Percentiles rank a stretch among this genome's conserved stretches.
These are phyloP conservation scores for Falco rusticolus DNA, from an alignment of 2,797 vertebrate genomes.

Conservation along the genomic window DNA sequence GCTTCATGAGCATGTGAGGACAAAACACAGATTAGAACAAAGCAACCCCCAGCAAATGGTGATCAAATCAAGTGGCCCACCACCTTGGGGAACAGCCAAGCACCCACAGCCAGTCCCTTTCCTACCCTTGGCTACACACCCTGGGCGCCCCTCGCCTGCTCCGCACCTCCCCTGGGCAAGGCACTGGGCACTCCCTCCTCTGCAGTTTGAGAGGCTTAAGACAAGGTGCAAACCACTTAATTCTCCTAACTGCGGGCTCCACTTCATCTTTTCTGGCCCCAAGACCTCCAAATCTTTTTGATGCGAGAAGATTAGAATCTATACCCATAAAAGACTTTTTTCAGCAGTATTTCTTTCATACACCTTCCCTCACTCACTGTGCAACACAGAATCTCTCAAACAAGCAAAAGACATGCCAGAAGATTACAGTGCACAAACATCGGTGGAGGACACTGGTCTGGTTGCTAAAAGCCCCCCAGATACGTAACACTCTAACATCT, in stretches of 20 bases:
- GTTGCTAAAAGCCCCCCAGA: neutral
- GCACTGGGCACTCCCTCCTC: neutral
- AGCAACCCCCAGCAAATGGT: neutral
- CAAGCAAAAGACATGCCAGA: neutral
- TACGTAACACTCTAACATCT: neutral
- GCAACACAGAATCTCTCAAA: neutral
- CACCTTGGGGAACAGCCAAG: neutral
- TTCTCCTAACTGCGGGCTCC: neutral
- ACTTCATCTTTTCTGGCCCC: neutral
- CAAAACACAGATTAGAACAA: neutral
- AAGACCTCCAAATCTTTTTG: neutral
- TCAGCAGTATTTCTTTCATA: neutral
- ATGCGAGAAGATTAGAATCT: neutral
- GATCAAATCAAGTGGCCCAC: neutral
- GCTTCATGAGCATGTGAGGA: rapidly evolving
- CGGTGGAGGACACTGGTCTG: neutral
- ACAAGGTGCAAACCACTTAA: neutral
- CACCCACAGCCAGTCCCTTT: neutral
- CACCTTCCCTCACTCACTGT: neutral
- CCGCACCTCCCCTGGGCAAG: neutral
- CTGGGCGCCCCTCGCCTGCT: rapidly evolving
- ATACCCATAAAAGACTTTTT: neutral
- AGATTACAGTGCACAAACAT: neutral
- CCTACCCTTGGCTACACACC: neutral
- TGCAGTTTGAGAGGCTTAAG: neutral